Evolutionary conservation across 2,113 vertebrate species (phyloP).

Genomic region (Coryphaenoides rupestris): DNA sequence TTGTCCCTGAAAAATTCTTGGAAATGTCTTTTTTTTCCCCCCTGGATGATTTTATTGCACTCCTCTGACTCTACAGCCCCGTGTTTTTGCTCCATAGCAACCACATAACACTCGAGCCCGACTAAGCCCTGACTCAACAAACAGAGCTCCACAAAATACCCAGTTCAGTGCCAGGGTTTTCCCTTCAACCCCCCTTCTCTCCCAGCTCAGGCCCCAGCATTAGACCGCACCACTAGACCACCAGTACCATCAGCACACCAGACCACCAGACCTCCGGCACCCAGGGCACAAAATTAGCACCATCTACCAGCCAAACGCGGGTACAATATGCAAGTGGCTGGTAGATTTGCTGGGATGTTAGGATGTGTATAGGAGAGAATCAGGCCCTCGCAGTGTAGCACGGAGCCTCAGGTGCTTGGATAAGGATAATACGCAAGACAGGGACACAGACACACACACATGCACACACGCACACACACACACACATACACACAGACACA

Average conservation of each 20-base stretch:
- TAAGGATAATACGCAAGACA: constrained; percentile 14
- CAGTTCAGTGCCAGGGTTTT: constrained; percentile 65
- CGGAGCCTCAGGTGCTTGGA: constrained; percentile 51
- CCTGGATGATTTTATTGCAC: constrained; percentile 76
- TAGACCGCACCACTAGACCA: constrained; percentile 6
- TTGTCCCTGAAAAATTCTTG: constrained; percentile 70
- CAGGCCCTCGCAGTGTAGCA: constrained; percentile 7
- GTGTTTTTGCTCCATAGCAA: constrained; percentile 93
- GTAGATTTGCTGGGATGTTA: constrained; percentile 32
- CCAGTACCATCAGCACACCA: constrained; percentile 23
- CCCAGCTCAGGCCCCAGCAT: constrained; percentile 38
- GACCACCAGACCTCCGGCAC: too few relatives aligned
- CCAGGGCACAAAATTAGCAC: too few relatives aligned
- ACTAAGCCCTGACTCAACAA: constrained; percentile 86
- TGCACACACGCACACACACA: too few relatives aligned
- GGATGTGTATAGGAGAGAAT: constrained; percentile 37
- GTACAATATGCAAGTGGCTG: too few relatives aligned
- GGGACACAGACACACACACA: constrained; percentile 17
- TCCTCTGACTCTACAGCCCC: constrained; percentile 66
- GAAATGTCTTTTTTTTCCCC: constrained; percentile 68
- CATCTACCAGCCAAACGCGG: too few relatives aligned
- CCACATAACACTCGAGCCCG: constrained; percentile 83
- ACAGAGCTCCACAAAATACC: constrained; percentile 77
- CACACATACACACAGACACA: constrained; percentile 15
- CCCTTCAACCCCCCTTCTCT: constrained; percentile 50